Evolutionary conservation across 1,140 invertebrate genomes (phyloP).

Genomic region (Saccostrea echinata): DNA sequence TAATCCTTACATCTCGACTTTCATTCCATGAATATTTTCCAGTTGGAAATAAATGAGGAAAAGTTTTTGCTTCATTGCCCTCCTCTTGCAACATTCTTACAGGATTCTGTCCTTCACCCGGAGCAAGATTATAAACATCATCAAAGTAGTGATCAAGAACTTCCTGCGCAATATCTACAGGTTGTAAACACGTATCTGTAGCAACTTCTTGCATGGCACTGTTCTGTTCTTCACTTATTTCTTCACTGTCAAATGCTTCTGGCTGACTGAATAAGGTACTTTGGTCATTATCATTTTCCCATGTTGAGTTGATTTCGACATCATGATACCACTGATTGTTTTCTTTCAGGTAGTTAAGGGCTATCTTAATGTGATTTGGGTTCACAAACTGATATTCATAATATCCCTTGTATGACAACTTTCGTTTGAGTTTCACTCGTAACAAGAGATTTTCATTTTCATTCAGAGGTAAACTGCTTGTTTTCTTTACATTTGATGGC

Average conservation of each 20-base stretch:
- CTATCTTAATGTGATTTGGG: slow-evolving; percentile 22
- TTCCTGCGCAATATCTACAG: slow-evolving; percentile 58
- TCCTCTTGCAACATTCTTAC: slow-evolving; percentile 40
- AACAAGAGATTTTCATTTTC: slow-evolving; percentile 27
- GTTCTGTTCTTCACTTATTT: not conserved
- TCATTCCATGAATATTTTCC: slow-evolving; percentile 43
- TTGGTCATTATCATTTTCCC: not conserved
- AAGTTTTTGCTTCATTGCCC: slow-evolving; percentile 47
- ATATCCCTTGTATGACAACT: slow-evolving; percentile 45
- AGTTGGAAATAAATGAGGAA: slow-evolving; percentile 43
- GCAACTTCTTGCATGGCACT: not conserved
- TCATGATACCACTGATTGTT: slow-evolving; percentile 26
- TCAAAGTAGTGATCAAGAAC: slow-evolving; percentile 51
- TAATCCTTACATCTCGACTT: slow-evolving; percentile 20
- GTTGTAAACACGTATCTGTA: slow-evolving; percentile 33
- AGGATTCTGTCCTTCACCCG: slow-evolving; percentile 46
- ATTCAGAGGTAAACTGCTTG: slow-evolving; percentile 13
- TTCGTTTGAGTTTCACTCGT: slow-evolving; percentile 39
- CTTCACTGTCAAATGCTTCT: not conserved
- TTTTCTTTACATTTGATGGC: slow-evolving; percentile 16
- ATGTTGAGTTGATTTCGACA: not conserved
- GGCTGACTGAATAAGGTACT: not conserved
- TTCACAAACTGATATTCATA: slow-evolving; percentile 48
- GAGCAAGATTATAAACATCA: slow-evolving; percentile 52
- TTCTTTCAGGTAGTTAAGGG: not conserved